Evolutionary conservation across 1,140 invertebrate species (phyloP).

Genomic region (Trichogramma pretiosum): DNA sequence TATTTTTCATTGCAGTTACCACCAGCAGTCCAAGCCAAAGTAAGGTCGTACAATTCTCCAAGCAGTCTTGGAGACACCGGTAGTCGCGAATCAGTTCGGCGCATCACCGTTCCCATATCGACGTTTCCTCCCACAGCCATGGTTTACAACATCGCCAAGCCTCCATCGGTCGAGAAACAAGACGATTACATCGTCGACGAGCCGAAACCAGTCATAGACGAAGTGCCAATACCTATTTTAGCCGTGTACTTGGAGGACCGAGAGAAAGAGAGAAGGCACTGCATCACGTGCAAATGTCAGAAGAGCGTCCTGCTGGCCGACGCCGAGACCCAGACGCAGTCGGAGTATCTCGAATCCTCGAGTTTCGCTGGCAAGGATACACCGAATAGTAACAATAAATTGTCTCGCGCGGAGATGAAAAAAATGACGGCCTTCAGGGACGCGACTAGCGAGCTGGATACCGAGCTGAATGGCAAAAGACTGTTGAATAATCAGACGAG

Average conservation of each 20-base stretch:
- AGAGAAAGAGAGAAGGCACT: slow-evolving; percentile 69
- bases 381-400: not conserved
- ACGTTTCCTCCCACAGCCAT: slow-evolving; percentile 83
- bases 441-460: not conserved
- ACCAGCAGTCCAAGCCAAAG: slow-evolving; percentile 80
- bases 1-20: slow-evolving; percentile 60
- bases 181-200: slow-evolving; percentile 46
- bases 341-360: not conserved
- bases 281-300: slow-evolving; percentile 67
- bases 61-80: slow-evolving; percentile 46
- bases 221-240: slow-evolving; percentile 86
- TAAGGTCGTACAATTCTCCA: slow-evolving; percentile 66
- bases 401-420: not conserved
- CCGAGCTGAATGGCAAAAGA: slow-evolving; percentile 4
- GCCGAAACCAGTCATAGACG: slow-evolving; percentile 53
- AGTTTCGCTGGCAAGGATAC: no score
- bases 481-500: slow-evolving; percentile 3
- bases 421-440: not conserved
- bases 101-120: slow-evolving; percentile 71
- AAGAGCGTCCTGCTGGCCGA: slow-evolving; percentile 37
- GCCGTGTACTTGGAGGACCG: slow-evolving; percentile 86
- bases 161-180: slow-evolving; percentile 35
- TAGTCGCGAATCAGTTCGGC: slow-evolving; percentile 53
- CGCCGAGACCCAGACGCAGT: slow-evolving; percentile 33
- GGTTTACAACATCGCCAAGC: slow-evolving; percentile 65